A percentile compares a stretch with the other conserved stretches of the same genome.
Evolutionary conservation across 2,113 vertebrate species (phyloP).

Genomic region (Amazona guildingii): DNA sequence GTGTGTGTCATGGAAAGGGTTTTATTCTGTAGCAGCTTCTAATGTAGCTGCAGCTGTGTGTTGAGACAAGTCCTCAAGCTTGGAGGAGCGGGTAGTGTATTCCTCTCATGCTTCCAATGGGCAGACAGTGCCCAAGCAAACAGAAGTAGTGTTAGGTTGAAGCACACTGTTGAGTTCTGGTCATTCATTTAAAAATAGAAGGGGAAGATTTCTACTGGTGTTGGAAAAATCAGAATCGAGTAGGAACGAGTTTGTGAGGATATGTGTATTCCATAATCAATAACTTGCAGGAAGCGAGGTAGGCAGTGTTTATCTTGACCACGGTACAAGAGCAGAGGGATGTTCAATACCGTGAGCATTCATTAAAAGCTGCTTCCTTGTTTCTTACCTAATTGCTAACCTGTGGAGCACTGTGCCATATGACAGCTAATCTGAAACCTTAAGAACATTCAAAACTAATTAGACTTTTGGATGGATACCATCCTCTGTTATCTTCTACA

Average conservation of each 20-base stretch:
- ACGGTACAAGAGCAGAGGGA: neutral
- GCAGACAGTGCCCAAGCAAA: neutral
- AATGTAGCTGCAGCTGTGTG: neutral
- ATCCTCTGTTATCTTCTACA: neutral
- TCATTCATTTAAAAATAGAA: neutral
- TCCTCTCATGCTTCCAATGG: neutral
- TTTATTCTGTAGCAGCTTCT: neutral
- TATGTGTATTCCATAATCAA: neutral
- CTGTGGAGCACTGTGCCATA: neutral
- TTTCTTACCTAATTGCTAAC: neutral
- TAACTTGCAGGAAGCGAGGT: neutral
- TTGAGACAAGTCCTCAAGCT: neutral
- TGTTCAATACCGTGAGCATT: neutral
- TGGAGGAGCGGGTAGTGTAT: neutral
- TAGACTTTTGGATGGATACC: neutral
- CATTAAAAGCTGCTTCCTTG: neutral
- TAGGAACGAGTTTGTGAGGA: neutral
- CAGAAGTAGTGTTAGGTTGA: neutral
- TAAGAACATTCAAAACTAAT: neutral
- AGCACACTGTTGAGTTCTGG: neutral
- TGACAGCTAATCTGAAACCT: neutral
- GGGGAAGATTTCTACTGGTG: neutral
- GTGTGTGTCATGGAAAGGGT: neutral
- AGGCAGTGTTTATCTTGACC: neutral
- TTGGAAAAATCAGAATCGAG: neutral